Percentiles rank a stretch among this genome's conserved stretches.
phyloP scores from a whole-genome alignment of 2,888 invertebrate species.

The Penaeus monodon region DNA sequence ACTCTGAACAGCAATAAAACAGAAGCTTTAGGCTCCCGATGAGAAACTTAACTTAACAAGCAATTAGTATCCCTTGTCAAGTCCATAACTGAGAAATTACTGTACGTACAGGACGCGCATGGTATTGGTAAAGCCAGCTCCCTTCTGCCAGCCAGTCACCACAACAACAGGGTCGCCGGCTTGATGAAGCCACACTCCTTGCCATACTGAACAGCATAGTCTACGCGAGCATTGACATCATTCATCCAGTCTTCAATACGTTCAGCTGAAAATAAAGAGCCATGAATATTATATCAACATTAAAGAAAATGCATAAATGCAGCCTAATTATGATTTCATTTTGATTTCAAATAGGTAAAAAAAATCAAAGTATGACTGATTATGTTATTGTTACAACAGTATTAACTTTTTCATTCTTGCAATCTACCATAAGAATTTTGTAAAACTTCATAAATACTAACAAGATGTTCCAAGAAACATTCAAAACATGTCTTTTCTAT shows the following conservation, averaged over 20 bases:
- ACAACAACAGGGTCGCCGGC: slow-evolving; percentile 88
- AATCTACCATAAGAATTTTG: too few relatives aligned
- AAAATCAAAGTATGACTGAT: too few relatives aligned
- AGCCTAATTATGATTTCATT: not conserved
- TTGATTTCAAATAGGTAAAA: not conserved
- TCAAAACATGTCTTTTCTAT: too few relatives aligned
- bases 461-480: too few relatives aligned
- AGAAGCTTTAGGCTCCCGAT: too few relatives aligned
- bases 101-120: slow-evolving; percentile 87
- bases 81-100: slow-evolving; percentile 37
- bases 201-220: slow-evolving; percentile 68
- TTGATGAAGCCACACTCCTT: slow-evolving; percentile 84
- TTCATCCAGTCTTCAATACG: slow-evolving; percentile 69
- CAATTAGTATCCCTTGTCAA: not conserved
- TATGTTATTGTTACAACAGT: too few relatives aligned
- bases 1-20: too few relatives aligned
- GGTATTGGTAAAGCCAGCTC: slow-evolving; percentile 96
- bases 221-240: slow-evolving; percentile 69
- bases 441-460: too few relatives aligned
- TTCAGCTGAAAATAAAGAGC: slow-evolving; percentile 63
- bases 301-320: not conserved
- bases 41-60: too few relatives aligned
- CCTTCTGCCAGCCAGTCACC: slow-evolving; percentile 96
- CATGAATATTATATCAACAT: too few relatives aligned
- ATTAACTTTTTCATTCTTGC: too few relatives aligned